Conservation (phyloP, 35 echinoderm and acorn worm species). For the Hemicentrotus pulcherrimus region DNA sequence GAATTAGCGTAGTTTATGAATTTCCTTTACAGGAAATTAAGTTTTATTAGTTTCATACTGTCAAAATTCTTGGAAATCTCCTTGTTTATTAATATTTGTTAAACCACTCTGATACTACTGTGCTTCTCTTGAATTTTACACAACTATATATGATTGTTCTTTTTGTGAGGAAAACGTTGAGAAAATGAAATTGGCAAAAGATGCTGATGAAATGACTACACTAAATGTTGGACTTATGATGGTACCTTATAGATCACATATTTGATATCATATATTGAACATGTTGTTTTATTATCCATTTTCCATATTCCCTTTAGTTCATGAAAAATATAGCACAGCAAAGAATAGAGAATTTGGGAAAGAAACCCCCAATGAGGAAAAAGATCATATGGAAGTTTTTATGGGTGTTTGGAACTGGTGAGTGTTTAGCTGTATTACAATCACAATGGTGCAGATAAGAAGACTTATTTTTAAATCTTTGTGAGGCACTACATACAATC, state of each 20-base stretch:
- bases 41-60: no score
- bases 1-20: not conserved
- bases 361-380: conserved; percentile 44
- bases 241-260: no score
- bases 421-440: not conserved
- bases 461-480: not conserved
- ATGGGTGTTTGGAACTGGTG: conserved; percentile 90
- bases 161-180: no score
- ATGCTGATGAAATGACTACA: no score
- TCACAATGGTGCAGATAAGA: not conserved
- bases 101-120: no score
- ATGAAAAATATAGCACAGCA: conserved; percentile 73
- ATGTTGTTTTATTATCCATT: not conserved
- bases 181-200: no score
- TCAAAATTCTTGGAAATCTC: no score
- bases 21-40: no score
- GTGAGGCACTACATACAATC: not conserved
- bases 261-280: not conserved
- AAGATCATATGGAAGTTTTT: conserved; percentile 66
- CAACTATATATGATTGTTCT: no score
- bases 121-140: no score
- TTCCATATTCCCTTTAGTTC: conserved; percentile 38
- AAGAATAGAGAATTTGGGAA: conserved; percentile 62
- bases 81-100: no score
- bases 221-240: no score